Conservation (phyloP, 2,113 vertebrate species). For the Elaphurus davidianus region DNA sequence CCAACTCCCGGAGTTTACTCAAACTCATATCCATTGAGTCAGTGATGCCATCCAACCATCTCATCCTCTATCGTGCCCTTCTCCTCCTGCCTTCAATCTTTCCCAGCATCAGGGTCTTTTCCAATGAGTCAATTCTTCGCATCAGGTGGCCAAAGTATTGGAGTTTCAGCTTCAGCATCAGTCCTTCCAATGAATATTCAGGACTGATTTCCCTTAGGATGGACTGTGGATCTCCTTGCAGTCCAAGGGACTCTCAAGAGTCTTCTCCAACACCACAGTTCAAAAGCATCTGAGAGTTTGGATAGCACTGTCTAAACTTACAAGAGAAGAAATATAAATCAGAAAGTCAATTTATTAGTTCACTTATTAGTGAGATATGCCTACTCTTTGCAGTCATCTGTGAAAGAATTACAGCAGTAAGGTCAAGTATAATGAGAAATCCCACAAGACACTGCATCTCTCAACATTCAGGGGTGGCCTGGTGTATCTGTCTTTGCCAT, state of each 20-base stretch:
- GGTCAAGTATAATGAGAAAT: background rate
- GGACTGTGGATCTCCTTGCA: background rate
- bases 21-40: background rate
- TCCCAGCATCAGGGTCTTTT: background rate
- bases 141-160: background rate
- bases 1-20: background rate
- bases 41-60: background rate
- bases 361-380: background rate
- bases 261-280: background rate
- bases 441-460: background rate
- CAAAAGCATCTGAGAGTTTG: background rate
- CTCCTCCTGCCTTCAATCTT: background rate
- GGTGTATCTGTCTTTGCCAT: background rate
- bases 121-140: background rate
- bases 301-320: background rate
- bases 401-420: background rate
- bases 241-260: background rate
- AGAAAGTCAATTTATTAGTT: conserved; percentile 28
- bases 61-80: background rate
- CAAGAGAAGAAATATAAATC: background rate
- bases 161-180: background rate
- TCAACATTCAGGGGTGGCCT: background rate
- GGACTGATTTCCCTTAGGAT: background rate
- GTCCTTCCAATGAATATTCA: background rate
- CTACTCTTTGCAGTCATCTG: background rate